A percentile compares a stretch with the other conserved stretches of the same genome.
These are phyloP conservation scores for Phaetusa simplex DNA, from an alignment of 2,113 vertebrate genomes.

Conservation along the genomic window DNA sequence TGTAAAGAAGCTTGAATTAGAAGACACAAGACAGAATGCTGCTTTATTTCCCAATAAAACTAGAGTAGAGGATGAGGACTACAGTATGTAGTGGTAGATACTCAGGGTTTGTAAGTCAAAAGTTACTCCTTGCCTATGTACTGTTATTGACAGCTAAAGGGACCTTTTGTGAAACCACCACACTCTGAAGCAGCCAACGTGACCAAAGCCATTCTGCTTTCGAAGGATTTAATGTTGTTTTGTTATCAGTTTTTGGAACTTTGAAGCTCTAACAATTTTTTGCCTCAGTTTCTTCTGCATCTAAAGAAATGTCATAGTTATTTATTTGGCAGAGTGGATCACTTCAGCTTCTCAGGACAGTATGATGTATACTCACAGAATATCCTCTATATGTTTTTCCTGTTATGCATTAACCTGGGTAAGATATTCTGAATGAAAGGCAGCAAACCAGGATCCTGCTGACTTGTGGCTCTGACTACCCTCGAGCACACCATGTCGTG, in stretches of 20 bases:
- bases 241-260: neutral
- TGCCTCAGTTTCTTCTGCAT: neutral
- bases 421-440: neutral
- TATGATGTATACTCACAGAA: neutral
- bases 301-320: neutral
- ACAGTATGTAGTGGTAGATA: neutral
- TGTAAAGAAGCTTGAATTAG: neutral
- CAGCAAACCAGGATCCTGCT: neutral
- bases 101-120: neutral
- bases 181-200: neutral
- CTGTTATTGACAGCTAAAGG: neutral
- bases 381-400: neutral
- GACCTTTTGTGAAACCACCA: neutral
- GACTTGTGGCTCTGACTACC: neutral
- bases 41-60: neutral
- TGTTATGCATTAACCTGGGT: fast-evolving
- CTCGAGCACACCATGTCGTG: neutral
- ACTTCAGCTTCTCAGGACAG: neutral
- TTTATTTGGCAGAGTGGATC: neutral
- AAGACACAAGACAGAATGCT: neutral
- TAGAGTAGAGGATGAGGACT: neutral
- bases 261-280: neutral
- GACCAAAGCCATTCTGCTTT: neutral
- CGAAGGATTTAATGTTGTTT: neutral
- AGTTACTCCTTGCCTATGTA: neutral